Base-by-base conservation (phyloP, 2,113 vertebrate species). In the Grammomys surdaster region DNA sequence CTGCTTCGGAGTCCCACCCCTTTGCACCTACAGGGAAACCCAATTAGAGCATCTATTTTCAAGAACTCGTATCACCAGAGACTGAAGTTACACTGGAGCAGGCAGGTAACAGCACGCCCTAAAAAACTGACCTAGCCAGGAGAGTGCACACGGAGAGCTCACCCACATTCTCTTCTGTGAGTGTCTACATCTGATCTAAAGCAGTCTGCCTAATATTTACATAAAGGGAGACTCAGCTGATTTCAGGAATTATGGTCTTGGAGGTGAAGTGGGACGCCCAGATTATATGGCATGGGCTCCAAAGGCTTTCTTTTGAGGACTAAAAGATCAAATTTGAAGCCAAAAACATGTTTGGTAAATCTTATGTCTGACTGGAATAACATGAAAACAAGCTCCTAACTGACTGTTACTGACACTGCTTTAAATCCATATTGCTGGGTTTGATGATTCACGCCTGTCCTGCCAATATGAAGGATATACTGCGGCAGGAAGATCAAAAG, bases 11-110 rank as follows among this genome's bases (percentile, higher is more conserved):
- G 82, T 67, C 76, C 78, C 33, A 65, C 67, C 91, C 93, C 46
- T 89, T 95, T 95, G 89, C 56, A 95, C 60, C 86, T 89, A 72
- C 24, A 90, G 72, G 92, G 75, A 96, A 92, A 90, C 94, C 48
- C 95, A 98, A 90, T 95, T 97, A 96, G 75, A 92, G 85, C 22
- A 92, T 91, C 92, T 93, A 65, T 96, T 97, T 96, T 95, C 95
- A 96, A 96, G 87, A 81, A 70, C 81, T 82, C 48, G 16, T 73
- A 81, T 81, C 96, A 91, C 96, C 51, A 69, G 94, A 96, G 93
- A 94, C 93, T 43, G n/a, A 89, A 40, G 51, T n/a, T 80, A 28
- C 22, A 95, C 85, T 26, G 28, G 54, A 95, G 69, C 43, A 36
- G 28, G 87, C 67, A 78, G 43, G 19, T 93, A 56, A 88, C 73